Evolutionary conservation across 1,140 invertebrate genomes (phyloP).

Genomic region (Whitmania pigra): DNA sequence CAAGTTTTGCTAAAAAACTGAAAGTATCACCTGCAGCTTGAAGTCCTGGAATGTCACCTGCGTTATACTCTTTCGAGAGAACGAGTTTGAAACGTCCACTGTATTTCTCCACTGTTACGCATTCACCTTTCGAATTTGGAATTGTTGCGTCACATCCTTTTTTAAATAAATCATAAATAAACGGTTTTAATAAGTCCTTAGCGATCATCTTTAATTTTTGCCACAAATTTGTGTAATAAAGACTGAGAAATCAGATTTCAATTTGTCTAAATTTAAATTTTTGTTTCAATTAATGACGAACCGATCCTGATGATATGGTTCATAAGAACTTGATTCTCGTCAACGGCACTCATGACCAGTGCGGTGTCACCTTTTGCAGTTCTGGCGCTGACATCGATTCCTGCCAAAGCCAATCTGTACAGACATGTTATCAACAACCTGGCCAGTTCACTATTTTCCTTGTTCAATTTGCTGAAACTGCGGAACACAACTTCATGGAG

Average conservation of each 20-base stretch:
- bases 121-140: constrained; percentile 20
- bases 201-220: not conserved
- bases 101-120: constrained; percentile 24
- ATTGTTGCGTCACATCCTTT: constrained; percentile 27
- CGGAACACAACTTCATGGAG: not conserved
- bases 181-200: not conserved
- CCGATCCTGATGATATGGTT: constrained; percentile 28
- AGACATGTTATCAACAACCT: constrained; percentile 22
- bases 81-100: constrained; percentile 26
- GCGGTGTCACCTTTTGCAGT: constrained; percentile 25
- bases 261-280: not conserved
- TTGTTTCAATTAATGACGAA: constrained; percentile 4
- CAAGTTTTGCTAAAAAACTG: too few relatives aligned
- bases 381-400: constrained; percentile 27
- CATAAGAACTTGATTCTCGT: constrained; percentile 24
- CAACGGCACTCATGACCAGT: constrained; percentile 20
- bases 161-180: not conserved
- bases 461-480: constrained; percentile 2
- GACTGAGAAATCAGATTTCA: too few relatives aligned
- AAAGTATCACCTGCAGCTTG: constrained; percentile 28
- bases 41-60: constrained; percentile 26
- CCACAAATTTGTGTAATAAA: too few relatives aligned
- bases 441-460: constrained; percentile 19
- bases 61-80: constrained; percentile 21
- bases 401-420: constrained; percentile 27